Conservation (phyloP, 2,797 vertebrate genomes). For the Gephyroberyx darwinii region DNA sequence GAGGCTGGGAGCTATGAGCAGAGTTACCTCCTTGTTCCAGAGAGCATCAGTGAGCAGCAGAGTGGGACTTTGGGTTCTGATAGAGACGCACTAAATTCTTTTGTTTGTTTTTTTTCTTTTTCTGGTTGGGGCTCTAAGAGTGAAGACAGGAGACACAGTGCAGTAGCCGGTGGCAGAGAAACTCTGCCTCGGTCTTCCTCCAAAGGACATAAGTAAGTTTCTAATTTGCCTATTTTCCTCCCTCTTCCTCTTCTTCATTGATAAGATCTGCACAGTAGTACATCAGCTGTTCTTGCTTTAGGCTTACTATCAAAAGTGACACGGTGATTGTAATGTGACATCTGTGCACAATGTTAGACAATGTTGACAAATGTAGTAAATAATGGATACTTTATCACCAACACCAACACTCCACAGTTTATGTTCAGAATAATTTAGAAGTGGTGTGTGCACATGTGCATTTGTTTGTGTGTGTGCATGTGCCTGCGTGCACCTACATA, state of each 20-base stretch:
- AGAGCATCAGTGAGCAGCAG: constrained; percentile 73
- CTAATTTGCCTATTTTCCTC: not conserved
- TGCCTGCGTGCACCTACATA: not conserved
- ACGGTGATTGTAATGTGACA: constrained; percentile 2
- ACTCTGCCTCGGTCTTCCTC: constrained; percentile 52
- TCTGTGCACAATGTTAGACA: not conserved
- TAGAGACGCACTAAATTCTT: constrained; percentile 67
- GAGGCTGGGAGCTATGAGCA: constrained; percentile 69
- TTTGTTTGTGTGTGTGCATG: constrained; percentile 1
- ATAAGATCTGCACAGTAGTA: constrained; percentile 3
- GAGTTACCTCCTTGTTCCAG: constrained; percentile 76
- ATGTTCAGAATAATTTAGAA: constrained; percentile 18
- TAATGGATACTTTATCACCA: not conserved
- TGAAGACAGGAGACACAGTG: constrained; percentile 26
- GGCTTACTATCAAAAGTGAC: constrained; percentile 25
- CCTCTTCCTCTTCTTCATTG: not conserved
- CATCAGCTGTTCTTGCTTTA: constrained; percentile 10
- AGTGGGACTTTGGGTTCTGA: constrained; percentile 59
- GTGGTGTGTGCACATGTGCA: constrained; percentile 26
- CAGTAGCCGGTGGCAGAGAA: constrained; percentile 31
- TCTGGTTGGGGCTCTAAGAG: constrained; percentile 41
- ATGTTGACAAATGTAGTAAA: constrained; percentile 1
- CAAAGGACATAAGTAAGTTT: constrained; percentile 69
- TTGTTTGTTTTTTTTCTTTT: constrained; percentile 72
- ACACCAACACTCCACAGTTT: constrained; percentile 1